These are phyloP conservation scores for Apeira syringaria DNA, from an alignment of 2,888 invertebrate species.

Conservation along the genomic window DNA sequence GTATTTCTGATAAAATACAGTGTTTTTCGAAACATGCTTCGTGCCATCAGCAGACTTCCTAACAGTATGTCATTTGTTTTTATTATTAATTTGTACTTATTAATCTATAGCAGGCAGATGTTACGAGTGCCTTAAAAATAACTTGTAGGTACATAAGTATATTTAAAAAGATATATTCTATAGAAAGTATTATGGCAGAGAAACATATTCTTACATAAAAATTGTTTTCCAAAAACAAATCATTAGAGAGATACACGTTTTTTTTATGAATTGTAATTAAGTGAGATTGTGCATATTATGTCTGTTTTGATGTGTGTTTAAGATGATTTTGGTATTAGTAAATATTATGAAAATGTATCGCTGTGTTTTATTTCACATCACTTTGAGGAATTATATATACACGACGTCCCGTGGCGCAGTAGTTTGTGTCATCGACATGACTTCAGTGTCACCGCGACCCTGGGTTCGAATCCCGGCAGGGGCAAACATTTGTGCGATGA, in stretches of 20 bases:
- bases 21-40: conserved; percentile 68
- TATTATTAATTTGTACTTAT: conserved; percentile 76
- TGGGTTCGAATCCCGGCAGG: too few relatives aligned
- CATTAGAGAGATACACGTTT: conserved; percentile 58
- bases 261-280: conserved; percentile 63
- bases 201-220: conserved; percentile 63
- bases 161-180: conserved; percentile 47
- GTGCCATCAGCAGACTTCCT: conserved; percentile 72
- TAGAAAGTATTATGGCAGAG: conserved; percentile 60
- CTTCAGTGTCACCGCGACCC: too few relatives aligned
- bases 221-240: conserved; percentile 79
- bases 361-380: conserved; percentile 26
- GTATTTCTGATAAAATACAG: conserved; percentile 61
- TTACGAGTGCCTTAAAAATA: conserved; percentile 73
- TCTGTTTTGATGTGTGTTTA: conserved; percentile 83
- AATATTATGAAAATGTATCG: conserved; percentile 71
- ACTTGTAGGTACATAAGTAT: conserved; percentile 71
- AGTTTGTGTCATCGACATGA: too few relatives aligned
- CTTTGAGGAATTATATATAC: too few relatives aligned
- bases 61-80: conserved; percentile 67
- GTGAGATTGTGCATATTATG: conserved; percentile 83
- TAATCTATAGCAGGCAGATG: conserved; percentile 57
- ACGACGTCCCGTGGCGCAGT: too few relatives aligned
- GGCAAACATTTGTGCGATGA: too few relatives aligned
- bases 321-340: conserved; percentile 82